Conservation (phyloP, 2,797 vertebrate genomes). For the Sebastes dallii region DNA sequence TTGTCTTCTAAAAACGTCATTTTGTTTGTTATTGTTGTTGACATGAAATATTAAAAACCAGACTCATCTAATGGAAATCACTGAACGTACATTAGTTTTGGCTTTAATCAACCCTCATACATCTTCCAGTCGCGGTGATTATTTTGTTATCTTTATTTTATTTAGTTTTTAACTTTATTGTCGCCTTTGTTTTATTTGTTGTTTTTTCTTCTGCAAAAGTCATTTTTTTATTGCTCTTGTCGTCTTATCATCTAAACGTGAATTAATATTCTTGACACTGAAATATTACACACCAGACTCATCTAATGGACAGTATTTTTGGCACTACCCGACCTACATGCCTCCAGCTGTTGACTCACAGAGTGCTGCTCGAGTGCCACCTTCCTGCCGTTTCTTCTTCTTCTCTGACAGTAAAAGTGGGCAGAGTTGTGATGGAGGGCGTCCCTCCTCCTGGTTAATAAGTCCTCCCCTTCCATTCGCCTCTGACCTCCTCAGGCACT, state of each 20-base stretch:
- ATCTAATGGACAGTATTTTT: background rate
- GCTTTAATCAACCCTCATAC: background rate
- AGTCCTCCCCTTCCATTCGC: background rate
- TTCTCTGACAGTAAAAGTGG: background rate
- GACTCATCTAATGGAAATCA: background rate
- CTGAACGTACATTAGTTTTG: background rate
- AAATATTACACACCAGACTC: background rate
- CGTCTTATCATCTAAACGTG: background rate
- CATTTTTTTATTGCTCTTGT: background rate
- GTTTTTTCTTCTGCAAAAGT: background rate
- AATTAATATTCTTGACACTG: background rate
- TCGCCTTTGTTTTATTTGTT: background rate
- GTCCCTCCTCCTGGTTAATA: background rate
- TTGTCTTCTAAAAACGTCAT: background rate
- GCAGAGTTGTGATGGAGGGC: too few relatives aligned
- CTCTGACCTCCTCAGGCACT: background rate
- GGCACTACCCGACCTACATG: background rate
- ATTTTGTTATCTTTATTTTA: background rate
- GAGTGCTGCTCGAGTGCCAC: constrained; percentile 75
- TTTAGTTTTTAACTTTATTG: too few relatives aligned
- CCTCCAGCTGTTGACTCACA: background rate
- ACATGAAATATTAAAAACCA: too few relatives aligned
- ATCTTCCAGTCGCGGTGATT: background rate
- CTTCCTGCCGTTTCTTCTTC: constrained; percentile 61
- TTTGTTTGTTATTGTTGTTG: background rate